phyloP scores from a whole-genome alignment of 2,113 vertebrate species.

The Callospermophilus lateralis region DNA sequence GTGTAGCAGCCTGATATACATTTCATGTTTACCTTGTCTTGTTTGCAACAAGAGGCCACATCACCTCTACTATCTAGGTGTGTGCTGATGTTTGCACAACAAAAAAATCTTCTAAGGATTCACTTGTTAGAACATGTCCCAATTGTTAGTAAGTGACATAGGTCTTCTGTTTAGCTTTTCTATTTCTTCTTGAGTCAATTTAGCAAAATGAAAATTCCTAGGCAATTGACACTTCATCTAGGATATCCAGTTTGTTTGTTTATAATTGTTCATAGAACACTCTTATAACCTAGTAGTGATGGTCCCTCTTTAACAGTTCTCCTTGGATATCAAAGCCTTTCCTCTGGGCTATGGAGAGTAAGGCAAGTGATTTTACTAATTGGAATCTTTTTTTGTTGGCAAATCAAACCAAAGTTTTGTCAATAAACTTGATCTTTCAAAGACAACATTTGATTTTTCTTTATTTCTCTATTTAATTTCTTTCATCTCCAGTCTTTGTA shows the following conservation, averaged over 20 bases:
- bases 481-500: background rate
- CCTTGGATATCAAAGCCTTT: no score
- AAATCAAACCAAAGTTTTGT: background rate
- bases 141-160: no score
- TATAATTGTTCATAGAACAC: background rate
- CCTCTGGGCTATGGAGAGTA: no score
- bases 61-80: background rate
- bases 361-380: background rate
- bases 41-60: no score
- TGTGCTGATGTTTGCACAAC: no score
- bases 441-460: background rate
- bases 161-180: background rate
- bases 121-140: background rate
- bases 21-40: no score
- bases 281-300: background rate
- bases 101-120: background rate
- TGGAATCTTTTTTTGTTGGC: background rate
- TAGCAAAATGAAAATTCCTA: background rate
- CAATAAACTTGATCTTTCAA: background rate
- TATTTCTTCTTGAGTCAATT: slow-evolving; percentile 1
- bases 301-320: background rate
- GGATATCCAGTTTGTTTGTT: background rate
- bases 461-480: background rate
- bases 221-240: background rate
- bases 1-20: background rate